phyloP scores from a whole-genome alignment of 2,797 vertebrate species.

The Pangasius larnaudii region DNA sequence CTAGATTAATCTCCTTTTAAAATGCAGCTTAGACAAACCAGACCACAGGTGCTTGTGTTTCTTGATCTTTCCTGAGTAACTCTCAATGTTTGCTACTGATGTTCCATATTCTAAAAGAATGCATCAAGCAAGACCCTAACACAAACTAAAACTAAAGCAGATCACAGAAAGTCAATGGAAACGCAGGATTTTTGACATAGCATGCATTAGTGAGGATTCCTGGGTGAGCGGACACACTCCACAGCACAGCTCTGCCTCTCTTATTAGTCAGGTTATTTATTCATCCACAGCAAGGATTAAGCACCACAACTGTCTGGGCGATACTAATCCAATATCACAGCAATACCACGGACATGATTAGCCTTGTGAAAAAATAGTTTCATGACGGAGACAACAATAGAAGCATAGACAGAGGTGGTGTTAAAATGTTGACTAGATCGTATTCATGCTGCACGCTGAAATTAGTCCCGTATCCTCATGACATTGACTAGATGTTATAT shows the following conservation, averaged over 20 bases:
- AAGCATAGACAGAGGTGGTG: slow-evolving; percentile 9
- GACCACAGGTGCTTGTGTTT: neutral
- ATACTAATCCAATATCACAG: slow-evolving; percentile 8
- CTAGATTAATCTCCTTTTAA: neutral
- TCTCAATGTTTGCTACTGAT: neutral
- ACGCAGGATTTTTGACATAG: too few species aligned
- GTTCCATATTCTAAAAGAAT: neutral
- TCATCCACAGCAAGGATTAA: slow-evolving; percentile 25
- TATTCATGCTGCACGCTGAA: slow-evolving; percentile 40
- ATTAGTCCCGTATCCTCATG: slow-evolving; percentile 10
- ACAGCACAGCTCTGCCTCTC: slow-evolving; percentile 54
- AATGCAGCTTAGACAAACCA: neutral
- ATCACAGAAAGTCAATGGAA: too few species aligned
- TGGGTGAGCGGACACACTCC: slow-evolving; percentile 60
- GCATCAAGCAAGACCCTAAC: neutral
- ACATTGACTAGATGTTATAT: slow-evolving; percentile 1
- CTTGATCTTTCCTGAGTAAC: neutral
- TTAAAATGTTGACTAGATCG: slow-evolving; percentile 18
- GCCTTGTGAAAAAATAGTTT: neutral
- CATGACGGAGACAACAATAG: neutral
- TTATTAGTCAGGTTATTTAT: slow-evolving; percentile 58
- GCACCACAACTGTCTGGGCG: neutral
- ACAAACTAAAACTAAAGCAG: slow-evolving; percentile 26
- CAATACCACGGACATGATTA: slow-evolving; percentile 14
- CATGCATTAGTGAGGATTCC: slow-evolving; percentile 66